phyloP scores from a whole-genome alignment of 2,797 vertebrate species.

The Hypotaenidia philippensis region DNA sequence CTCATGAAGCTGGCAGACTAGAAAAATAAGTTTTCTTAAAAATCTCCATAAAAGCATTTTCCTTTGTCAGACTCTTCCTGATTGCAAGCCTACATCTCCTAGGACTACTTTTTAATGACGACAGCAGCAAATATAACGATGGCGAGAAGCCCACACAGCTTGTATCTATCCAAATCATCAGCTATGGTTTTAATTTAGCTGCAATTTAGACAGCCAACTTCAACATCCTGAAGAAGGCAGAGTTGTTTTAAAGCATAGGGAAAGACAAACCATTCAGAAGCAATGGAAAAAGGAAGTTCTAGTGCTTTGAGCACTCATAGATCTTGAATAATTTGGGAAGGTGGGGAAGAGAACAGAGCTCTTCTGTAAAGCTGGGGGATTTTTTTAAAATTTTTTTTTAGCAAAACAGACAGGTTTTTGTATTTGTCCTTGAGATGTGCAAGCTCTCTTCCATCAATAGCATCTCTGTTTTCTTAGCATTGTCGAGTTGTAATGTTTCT shows the following conservation, averaged over 20 bases:
- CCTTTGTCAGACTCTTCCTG: not conserved
- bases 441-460: not conserved
- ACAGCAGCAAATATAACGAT: slow-evolving; percentile 21
- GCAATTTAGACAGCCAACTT: not conserved
- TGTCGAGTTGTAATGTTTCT: not conserved
- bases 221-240: slow-evolving; percentile 1
- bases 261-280: not conserved
- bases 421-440: not conserved
- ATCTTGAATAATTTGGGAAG: not conserved
- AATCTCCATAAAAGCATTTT: not conserved
- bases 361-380: not conserved
- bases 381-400: not conserved
- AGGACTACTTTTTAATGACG: not conserved
- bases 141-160: slow-evolving; percentile 6
- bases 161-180: slow-evolving; percentile 32
- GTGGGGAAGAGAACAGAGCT: not conserved
- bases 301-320: not conserved
- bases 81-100: not conserved
- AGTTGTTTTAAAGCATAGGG: not conserved
- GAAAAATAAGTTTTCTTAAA: not conserved
- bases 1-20: not conserved
- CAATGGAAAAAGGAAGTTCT: not conserved
- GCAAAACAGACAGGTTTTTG: not conserved
- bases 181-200: slow-evolving; percentile 46
- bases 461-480: not conserved